Percentiles rank a stretch among this genome's conserved stretches.
Conservation (phyloP, 2,113 vertebrate species). For the Eudyptes chrysolophus region DNA sequence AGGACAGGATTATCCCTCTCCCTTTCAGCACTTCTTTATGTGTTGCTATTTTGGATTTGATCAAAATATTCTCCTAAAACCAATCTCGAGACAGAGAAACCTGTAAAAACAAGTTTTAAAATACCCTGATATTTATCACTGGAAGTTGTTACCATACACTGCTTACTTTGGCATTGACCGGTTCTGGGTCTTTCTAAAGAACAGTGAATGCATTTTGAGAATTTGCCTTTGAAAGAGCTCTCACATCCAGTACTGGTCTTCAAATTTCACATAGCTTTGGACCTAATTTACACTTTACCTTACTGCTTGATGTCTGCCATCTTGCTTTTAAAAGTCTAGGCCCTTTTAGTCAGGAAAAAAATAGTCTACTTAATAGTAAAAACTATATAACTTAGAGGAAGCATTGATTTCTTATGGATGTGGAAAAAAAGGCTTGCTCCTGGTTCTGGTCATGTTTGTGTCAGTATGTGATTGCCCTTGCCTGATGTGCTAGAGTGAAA, state of each 20-base stretch:
- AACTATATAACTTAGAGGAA: not conserved
- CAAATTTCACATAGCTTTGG: not conserved
- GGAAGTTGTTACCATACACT: not conserved
- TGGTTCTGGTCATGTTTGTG: not conserved
- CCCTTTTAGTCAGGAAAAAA: not conserved
- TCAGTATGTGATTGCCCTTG: not conserved
- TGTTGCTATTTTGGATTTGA: not conserved
- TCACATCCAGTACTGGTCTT: not conserved
- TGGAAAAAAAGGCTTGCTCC: not conserved
- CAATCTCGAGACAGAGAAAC: not conserved
- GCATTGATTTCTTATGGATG: not conserved
- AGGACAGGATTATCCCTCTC: not conserved
- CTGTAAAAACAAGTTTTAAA: not conserved
- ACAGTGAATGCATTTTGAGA: not conserved
- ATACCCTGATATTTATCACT: not conserved
- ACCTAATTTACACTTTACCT: not conserved
- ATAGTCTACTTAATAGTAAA: not conserved
- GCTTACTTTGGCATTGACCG: not conserved
- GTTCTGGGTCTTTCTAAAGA: not conserved
- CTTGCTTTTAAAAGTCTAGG: not conserved
- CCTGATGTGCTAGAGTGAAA: not conserved
- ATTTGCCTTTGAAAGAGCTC: not conserved
- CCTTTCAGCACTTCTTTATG: not conserved
- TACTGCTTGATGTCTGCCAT: not conserved
- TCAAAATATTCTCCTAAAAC: not conserved